These are phyloP conservation scores for Aphrophora alni DNA, from an alignment of 2,888 invertebrate species.

Conservation along the genomic window DNA sequence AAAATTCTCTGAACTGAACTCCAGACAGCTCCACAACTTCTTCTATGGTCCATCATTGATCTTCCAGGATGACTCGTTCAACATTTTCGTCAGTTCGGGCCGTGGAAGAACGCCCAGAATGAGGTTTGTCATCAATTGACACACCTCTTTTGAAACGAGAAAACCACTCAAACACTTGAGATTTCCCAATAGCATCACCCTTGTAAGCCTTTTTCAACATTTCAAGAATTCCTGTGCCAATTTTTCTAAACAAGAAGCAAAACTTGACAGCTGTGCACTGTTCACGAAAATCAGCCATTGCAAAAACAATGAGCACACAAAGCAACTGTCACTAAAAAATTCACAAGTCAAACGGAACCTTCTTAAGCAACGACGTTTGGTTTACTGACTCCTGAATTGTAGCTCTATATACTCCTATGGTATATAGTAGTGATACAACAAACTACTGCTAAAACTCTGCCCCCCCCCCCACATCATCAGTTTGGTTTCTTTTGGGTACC, in stretches of 20 bases:
- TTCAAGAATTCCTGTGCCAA: constrained; percentile 32
- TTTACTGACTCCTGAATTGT: too few relatives aligned
- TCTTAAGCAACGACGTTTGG: too few relatives aligned
- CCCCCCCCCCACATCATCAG: too few relatives aligned
- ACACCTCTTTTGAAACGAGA: constrained; percentile 31
- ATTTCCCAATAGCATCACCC: constrained; percentile 24
- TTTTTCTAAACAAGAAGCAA: constrained; percentile 33
- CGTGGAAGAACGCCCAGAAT: constrained; percentile 32
- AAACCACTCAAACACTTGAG: constrained; percentile 31
- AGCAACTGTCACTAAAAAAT: too few relatives aligned
- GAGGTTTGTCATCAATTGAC: constrained; percentile 40
- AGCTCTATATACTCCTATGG: too few relatives aligned
- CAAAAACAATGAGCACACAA: too few relatives aligned
- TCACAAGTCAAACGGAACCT: too few relatives aligned
- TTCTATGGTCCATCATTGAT: constrained; percentile 11
- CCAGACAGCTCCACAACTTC: too few relatives aligned
- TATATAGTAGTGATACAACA: too few relatives aligned
- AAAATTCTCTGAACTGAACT: too few relatives aligned
- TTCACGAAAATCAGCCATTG: constrained; percentile 20
- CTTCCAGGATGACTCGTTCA: constrained; percentile 29
- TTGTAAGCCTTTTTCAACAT: constrained; percentile 30
- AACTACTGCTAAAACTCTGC: too few relatives aligned
- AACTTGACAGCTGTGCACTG: constrained; percentile 32
- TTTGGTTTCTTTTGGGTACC: too few relatives aligned
- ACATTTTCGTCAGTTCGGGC: constrained; percentile 35